Conservation (phyloP, 2,113 vertebrate species). For the Anoplopoma fimbria region DNA sequence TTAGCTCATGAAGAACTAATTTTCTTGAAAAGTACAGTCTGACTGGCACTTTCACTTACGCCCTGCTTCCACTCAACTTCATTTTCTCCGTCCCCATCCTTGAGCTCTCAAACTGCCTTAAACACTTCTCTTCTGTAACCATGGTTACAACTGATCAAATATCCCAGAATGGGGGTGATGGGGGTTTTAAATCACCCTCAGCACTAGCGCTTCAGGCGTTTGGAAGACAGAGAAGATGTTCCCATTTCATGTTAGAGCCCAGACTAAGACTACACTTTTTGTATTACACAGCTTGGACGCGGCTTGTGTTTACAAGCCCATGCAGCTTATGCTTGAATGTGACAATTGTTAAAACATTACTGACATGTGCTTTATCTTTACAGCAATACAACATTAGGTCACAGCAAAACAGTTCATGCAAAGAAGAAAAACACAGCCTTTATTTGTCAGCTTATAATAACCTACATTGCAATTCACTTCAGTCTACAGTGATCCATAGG, state of each 20-base stretch:
- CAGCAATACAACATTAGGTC: background rate
- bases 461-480: background rate
- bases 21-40: slow-evolving; percentile 1
- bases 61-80: slow-evolving; percentile 34
- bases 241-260: background rate
- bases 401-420: background rate
- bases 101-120: slow-evolving; percentile 40
- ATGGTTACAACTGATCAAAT: slow-evolving; percentile 67
- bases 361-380: background rate
- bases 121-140: slow-evolving; percentile 57
- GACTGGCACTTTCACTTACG: background rate
- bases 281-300: background rate
- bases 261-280: slow-evolving; percentile 10
- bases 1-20: slow-evolving; percentile 14
- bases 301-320: slow-evolving; percentile 5
- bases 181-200: slow-evolving; percentile 47
- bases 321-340: slow-evolving; percentile 13
- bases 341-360: background rate
- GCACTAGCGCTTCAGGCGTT: slow-evolving; percentile 25
- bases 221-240: slow-evolving; percentile 20
- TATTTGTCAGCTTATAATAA: background rate
- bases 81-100: slow-evolving; percentile 31
- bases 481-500: background rate
- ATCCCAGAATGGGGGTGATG: slow-evolving; percentile 43
- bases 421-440: background rate